These are phyloP conservation scores for Schizopygopsis pylzovi DNA, from an alignment of 2,797 vertebrate genomes.

Conservation along the genomic window DNA sequence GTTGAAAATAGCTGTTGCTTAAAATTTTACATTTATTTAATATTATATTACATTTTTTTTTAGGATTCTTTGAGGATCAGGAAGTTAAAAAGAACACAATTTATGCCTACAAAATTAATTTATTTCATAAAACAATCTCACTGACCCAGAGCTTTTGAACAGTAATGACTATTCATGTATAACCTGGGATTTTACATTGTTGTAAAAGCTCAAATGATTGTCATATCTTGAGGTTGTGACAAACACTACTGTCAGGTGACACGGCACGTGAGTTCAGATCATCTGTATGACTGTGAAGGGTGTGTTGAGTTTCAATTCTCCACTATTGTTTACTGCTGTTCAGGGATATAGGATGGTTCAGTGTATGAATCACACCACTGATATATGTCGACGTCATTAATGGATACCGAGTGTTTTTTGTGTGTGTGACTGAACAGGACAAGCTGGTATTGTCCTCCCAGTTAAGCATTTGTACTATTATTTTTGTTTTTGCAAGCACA, in stretches of 20 bases:
- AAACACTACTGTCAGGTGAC: neutral
- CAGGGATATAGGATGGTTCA: neutral
- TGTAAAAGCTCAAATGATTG: neutral
- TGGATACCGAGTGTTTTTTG: neutral
- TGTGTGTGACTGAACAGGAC: conserved; percentile 21
- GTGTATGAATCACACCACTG: neutral
- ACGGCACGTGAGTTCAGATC: neutral
- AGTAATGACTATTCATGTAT: neutral
- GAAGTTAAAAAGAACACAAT: neutral
- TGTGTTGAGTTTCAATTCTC: neutral
- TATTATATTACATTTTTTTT: too few species aligned
- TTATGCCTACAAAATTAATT: neutral
- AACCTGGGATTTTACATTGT: neutral
- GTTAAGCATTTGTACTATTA: conserved; percentile 24
- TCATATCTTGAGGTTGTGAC: neutral
- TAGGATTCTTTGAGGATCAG: neutral
- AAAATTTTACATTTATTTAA: neutral
- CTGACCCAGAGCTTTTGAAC: neutral
- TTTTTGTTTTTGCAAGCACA: conserved; percentile 56
- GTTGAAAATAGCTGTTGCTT: neutral
- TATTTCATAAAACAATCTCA: neutral
- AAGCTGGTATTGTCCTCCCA: conserved; percentile 68
- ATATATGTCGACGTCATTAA: neutral
- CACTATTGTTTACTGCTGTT: conserved; percentile 5
- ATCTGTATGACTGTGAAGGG: neutral